Evolutionary conservation across 1,140 invertebrate species (phyloP).

Genomic region (Drosophila athabasca): DNA sequence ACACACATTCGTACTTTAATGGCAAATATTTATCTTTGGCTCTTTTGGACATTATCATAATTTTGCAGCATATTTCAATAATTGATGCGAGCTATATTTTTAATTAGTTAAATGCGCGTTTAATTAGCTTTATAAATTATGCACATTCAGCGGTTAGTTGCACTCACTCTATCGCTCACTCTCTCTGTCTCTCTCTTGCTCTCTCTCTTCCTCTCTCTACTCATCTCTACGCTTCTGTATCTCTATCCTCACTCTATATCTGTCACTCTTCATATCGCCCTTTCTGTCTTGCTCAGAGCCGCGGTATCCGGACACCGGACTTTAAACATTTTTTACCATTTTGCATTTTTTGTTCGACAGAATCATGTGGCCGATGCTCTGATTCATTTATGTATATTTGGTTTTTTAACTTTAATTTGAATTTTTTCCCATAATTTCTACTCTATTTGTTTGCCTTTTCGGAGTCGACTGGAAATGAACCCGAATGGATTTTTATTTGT

Average conservation of each 20-base stretch:
- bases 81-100: slow-evolving; percentile 79
- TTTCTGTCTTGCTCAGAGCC: not conserved
- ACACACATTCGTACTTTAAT: slow-evolving; percentile 38
- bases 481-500: too few species aligned
- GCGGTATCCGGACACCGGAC: slow-evolving; percentile 14
- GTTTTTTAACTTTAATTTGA: slow-evolving; percentile 19
- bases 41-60: slow-evolving; percentile 47
- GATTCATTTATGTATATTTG: slow-evolving; percentile 69
- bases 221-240: too few species aligned
- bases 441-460: slow-evolving; percentile 48
- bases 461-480: too few species aligned
- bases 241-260: not conserved
- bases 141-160: slow-evolving; percentile 78
- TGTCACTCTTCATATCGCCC: not conserved
- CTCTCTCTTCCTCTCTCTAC: slow-evolving; percentile 1
- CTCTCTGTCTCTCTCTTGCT: slow-evolving; percentile 2
- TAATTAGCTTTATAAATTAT: slow-evolving; percentile 83
- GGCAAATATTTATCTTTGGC: slow-evolving; percentile 50
- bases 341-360: slow-evolving; percentile 61
- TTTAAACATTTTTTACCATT: slow-evolving; percentile 56
- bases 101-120: slow-evolving; percentile 82
- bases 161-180: slow-evolving; percentile 11
- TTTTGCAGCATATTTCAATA: slow-evolving; percentile 77
- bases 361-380: slow-evolving; percentile 46
- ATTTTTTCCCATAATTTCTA: slow-evolving; percentile 41